A percentile compares a stretch with the other conserved stretches of the same genome.
Evolutionary conservation across 2,113 vertebrate genomes (phyloP).

Genomic region (Numida meleagris): DNA sequence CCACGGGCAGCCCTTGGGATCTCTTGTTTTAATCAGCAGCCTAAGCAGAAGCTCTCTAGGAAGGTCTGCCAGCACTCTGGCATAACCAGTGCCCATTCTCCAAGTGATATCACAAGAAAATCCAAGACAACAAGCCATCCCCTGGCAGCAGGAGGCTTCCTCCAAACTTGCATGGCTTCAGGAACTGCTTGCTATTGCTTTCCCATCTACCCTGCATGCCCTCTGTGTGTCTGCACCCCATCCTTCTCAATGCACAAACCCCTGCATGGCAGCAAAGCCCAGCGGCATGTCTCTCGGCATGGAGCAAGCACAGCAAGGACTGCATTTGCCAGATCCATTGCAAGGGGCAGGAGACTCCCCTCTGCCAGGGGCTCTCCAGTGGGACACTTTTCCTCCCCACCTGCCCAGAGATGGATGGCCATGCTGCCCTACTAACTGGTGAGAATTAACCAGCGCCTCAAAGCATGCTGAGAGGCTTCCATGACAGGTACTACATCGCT

Average conservation of each 20-base stretch:
- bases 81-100: accelerated
- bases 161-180: accelerated
- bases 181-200: not conserved
- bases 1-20: not conserved
- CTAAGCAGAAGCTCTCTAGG: not conserved
- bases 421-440: not conserved
- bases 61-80: not conserved
- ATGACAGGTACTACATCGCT: slow-evolving; percentile 8
- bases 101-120: not conserved
- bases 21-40: not conserved
- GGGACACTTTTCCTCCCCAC: not conserved
- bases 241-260: accelerated
- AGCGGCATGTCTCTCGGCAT: not conserved
- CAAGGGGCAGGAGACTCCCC: not conserved
- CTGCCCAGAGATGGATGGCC: accelerated
- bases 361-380: not conserved
- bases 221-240: not conserved
- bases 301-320: accelerated
- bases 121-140: not conserved
- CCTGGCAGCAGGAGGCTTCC: not conserved
- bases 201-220: accelerated
- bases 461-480: not conserved
- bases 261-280: not conserved
- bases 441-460: slow-evolving; percentile 2
- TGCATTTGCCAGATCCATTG: not conserved